Evolutionary conservation across 2,888 invertebrate genomes (phyloP).

Genomic region (Nomada flava): DNA sequence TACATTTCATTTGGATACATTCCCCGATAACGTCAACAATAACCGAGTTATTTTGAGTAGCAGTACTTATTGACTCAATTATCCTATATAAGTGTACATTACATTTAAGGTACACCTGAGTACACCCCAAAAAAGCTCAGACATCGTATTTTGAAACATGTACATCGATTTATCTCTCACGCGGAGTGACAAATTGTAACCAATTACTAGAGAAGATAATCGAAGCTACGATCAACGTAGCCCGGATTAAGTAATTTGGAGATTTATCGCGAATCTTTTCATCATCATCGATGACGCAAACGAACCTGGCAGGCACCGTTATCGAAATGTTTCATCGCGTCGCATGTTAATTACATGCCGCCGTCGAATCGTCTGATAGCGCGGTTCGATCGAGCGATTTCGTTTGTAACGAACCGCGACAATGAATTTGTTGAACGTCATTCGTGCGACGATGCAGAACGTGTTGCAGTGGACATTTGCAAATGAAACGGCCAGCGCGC

Average conservation of each 20-base stretch:
- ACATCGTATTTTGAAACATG: not conserved
- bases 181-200: too few relatives aligned
- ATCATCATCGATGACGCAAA: not conserved
- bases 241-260: not conserved
- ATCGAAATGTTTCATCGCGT: not conserved
- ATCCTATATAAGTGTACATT: too few relatives aligned
- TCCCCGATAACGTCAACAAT: too few relatives aligned
- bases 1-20: too few relatives aligned
- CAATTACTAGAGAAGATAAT: not conserved
- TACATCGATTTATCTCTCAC: not conserved
- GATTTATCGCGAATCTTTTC: not conserved
- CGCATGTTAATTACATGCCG: not conserved
- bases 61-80: too few relatives aligned
- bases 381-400: not conserved
- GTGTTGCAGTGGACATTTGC: slow-evolving; percentile 1
- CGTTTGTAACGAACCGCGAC: not conserved
- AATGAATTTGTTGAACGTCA: not conserved
- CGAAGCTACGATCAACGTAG: not conserved
- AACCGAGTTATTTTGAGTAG: too few relatives aligned
- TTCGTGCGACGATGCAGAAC: not conserved
- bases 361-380: not conserved
- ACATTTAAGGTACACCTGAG: too few relatives aligned
- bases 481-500: not conserved
- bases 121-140: too few relatives aligned
- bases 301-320: not conserved